Conservation (phyloP, 2,888 invertebrate species). For the Nymphalis polychloros region DNA sequence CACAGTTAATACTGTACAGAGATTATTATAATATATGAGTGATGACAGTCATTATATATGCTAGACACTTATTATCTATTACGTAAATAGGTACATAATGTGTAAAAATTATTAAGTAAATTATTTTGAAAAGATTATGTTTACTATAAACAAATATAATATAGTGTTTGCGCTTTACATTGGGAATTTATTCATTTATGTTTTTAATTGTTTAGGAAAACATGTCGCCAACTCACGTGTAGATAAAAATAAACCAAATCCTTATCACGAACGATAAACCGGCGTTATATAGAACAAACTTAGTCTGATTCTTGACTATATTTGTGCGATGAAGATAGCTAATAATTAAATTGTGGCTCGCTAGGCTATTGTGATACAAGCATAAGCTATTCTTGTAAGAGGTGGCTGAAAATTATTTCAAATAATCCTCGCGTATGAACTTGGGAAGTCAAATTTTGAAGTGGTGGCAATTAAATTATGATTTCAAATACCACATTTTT, state of each 20-base stretch:
- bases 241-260: conserved; percentile 47
- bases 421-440: too few species aligned
- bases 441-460: too few species aligned
- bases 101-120: neutral
- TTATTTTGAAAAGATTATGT: neutral
- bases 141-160: too few species aligned
- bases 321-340: too few species aligned
- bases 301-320: too few species aligned
- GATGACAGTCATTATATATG: neutral
- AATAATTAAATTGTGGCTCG: too few species aligned
- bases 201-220: conserved; percentile 23
- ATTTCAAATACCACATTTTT: too few species aligned
- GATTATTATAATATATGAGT: neutral
- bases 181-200: neutral
- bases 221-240: conserved; percentile 32
- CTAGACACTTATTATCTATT: neutral
- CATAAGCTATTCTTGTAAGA: too few species aligned
- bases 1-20: neutral
- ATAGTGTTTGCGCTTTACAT: too few species aligned
- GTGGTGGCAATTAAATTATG: too few species aligned
- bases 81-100: neutral
- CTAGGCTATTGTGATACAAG: too few species aligned
- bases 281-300: neutral
- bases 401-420: too few species aligned
- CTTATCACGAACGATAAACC: conserved; percentile 41